phyloP scores from a whole-genome alignment of 2,797 vertebrate species.

The Triplophysa bombifrons region DNA sequence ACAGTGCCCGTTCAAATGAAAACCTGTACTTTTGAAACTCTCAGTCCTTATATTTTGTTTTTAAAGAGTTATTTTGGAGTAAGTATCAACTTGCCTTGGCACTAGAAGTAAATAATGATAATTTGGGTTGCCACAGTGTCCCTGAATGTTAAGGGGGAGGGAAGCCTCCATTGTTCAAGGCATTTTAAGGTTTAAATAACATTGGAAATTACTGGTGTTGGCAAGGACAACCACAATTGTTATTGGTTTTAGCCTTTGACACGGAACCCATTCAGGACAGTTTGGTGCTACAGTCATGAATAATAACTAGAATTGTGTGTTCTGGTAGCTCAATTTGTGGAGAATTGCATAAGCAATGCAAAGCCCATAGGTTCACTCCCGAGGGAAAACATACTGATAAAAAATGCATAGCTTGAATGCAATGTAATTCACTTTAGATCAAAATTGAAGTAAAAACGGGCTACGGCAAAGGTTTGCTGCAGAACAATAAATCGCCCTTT shows the following conservation, averaged over 20 bases:
- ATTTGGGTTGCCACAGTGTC: not conserved
- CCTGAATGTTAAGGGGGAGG: constrained; percentile 2
- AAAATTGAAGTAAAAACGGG: too few relatives aligned
- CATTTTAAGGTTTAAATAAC: not conserved
- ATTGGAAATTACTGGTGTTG: not conserved
- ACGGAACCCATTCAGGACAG: not conserved
- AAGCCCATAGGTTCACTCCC: too few relatives aligned
- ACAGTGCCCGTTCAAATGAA: constrained; percentile 21
- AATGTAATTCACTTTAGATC: too few relatives aligned
- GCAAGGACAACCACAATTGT: not conserved
- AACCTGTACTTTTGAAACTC: constrained; percentile 21
- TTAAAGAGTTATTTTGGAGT: constrained; percentile 3
- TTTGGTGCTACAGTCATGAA: not conserved
- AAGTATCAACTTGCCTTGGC: constrained; percentile 5
- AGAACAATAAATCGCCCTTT: not conserved
- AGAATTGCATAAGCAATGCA: too few relatives aligned
- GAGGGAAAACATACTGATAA: too few relatives aligned
- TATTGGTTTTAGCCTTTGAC: not conserved
- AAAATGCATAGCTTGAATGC: not conserved
- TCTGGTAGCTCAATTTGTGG: too few relatives aligned
- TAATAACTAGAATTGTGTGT: not conserved
- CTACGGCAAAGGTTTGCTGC: too few relatives aligned
- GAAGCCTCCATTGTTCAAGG: not conserved
- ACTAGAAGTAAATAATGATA: constrained; percentile 1
- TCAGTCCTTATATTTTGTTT: constrained; percentile 24